Conservation (phyloP, 2,888 invertebrate genomes). For the Pseudoips prasinana region DNA sequence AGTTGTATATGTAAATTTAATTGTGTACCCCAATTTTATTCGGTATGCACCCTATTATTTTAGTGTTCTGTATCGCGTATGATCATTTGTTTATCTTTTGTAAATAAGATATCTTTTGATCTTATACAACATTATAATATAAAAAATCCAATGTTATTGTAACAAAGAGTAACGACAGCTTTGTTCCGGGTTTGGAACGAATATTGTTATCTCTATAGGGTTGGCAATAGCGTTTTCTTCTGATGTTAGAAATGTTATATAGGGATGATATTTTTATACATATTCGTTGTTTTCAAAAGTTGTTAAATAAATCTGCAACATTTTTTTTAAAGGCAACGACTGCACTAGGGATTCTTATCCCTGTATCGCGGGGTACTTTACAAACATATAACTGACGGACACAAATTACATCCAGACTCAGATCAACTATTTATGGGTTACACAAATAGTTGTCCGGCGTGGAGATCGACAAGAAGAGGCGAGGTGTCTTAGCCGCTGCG, state of each 20-base stretch:
- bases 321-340: too few species aligned
- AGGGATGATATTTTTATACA: too few species aligned
- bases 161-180: slow-evolving; percentile 22
- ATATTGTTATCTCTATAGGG: slow-evolving; percentile 18
- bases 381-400: too few species aligned
- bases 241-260: slow-evolving; percentile 3
- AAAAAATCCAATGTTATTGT: slow-evolving; percentile 14
- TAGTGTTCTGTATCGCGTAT: slow-evolving; percentile 17
- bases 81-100: slow-evolving; percentile 17
- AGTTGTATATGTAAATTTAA: slow-evolving; percentile 58
- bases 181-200: slow-evolving; percentile 16
- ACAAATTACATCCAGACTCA: too few species aligned
- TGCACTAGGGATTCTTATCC: too few species aligned
- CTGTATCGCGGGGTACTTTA: too few species aligned
- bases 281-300: too few species aligned
- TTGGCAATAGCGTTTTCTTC: slow-evolving; percentile 5
- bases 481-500: too few species aligned
- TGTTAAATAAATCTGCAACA: too few species aligned
- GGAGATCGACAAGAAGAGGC: too few species aligned
- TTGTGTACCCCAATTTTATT: slow-evolving; percentile 31
- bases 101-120: slow-evolving; percentile 24
- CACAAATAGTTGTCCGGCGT: too few species aligned
- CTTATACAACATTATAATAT: slow-evolving; percentile 18
- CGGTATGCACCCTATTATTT: slow-evolving; percentile 36
- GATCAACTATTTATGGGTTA: too few species aligned